Base-by-base conservation (phyloP, 2,113 vertebrate species). In the Telmatochromis sp. region DNA sequence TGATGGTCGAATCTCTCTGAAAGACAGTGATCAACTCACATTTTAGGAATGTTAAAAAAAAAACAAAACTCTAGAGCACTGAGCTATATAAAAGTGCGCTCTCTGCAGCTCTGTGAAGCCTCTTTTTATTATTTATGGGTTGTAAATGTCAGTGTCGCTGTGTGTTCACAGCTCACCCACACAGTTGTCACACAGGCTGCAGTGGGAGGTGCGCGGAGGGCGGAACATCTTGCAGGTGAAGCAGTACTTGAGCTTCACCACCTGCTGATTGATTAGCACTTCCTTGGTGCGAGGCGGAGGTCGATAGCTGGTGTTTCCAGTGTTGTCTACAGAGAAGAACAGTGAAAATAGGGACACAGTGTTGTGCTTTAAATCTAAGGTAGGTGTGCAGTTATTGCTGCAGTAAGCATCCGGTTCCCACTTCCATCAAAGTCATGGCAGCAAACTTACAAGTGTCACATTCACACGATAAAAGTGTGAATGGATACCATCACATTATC, bases 211-310 rank as follows among this genome's bases (percentile, higher is more conserved):
- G 89, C 98, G 97, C 0, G 98, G 98, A 0, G 98, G 98, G 9
- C 98, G 97, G 93, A 99, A 99, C 97, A 99, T 98, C 92, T 98
- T 98, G 96, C 98, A 99, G 87, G 98, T 99, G 96, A 99, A 99
- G 95, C 98, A 99, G 94, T 98, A 99, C 92, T 99, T 99, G 57
- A 99, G 96, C 81, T 98, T 99, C 85, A 99, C 98, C 95, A 97
- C 94, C 84, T 98, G 97, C 93, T 98, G 97, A 54, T 99, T 98
- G 91, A 99, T 98, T 82, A 97, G 80, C 90, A 99, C 97, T n/a
- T 99, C 98, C 94, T 97, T 97, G 2, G 97, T 98, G 86, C 98
- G 97, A 4, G 98, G 98, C 0, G 98, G 98, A 0, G 97, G 97
- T 2, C 97, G 97, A 73, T 97, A 98, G 1, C 97, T 97, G 5